phyloP scores from a whole-genome alignment of 2,797 vertebrate genomes.

The Gymnoscopelus microlampas region DNA sequence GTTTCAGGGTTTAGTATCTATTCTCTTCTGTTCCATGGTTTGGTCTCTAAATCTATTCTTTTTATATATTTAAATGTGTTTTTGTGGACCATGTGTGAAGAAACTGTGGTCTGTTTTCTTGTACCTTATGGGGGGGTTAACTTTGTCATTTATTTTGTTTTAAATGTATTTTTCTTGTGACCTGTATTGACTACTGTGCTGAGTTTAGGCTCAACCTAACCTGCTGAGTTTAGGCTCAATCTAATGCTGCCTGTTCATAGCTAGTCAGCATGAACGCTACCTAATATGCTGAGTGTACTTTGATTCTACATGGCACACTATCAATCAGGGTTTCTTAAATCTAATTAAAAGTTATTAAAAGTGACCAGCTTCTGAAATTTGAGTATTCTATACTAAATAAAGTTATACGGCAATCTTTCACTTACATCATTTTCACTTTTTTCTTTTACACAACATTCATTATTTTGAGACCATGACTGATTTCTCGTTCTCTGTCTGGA shows the following conservation, averaged over 20 bases:
- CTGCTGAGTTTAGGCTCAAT: conserved; percentile 35
- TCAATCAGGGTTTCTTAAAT: conserved; percentile 67
- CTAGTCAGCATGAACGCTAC: conserved; percentile 42
- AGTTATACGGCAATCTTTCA: not conserved
- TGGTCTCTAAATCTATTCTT: conserved; percentile 26
- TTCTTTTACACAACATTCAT: too few relatives aligned
- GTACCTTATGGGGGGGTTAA: conserved; percentile 24
- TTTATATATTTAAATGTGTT: conserved; percentile 10
- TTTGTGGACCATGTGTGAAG: conserved; percentile 41
- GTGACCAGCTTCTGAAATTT: conserved; percentile 34
- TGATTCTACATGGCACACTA: conserved; percentile 41
- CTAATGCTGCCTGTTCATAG: conserved; percentile 40
- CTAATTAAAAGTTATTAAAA: conserved; percentile 72
- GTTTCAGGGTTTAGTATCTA: not conserved
- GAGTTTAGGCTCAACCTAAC: conserved; percentile 35
- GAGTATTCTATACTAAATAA: conserved; percentile 15
- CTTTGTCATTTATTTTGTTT: conserved; percentile 33
- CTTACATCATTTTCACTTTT: too few relatives aligned
- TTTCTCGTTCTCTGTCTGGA: too few relatives aligned
- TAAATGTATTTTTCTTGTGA: conserved; percentile 22
- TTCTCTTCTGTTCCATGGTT: not conserved
- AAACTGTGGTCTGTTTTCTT: conserved; percentile 28
- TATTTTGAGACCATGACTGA: too few relatives aligned
- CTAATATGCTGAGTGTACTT: conserved; percentile 69
- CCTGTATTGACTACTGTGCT: conserved; percentile 44